Conservation (phyloP, 1,140 invertebrate genomes). For the Pogonus chalceus region DNA sequence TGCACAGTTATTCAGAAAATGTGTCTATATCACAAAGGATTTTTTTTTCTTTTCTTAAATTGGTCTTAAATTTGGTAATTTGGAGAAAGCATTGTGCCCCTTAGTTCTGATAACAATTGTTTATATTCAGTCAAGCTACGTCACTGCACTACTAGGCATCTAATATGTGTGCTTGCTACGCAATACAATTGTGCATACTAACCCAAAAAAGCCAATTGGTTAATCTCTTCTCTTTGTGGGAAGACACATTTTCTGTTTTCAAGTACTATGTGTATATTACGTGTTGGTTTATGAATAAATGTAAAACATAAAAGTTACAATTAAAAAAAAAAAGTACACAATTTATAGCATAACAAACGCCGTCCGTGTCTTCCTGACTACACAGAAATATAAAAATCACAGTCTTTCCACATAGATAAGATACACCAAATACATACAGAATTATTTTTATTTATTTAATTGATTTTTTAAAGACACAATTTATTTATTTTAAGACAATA, state of each 20-base stretch:
- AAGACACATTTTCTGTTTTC: constrained; percentile 77
- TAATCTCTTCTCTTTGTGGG: constrained; percentile 51
- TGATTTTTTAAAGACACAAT: too few relatives aligned
- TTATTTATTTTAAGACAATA: too few relatives aligned
- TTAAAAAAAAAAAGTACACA: constrained; percentile 3
- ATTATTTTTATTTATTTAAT: too few relatives aligned
- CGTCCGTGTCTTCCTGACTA: constrained; percentile 21
- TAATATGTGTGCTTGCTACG: constrained; percentile 10
- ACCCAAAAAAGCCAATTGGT: constrained; percentile 5
- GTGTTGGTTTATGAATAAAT: constrained; percentile 2
- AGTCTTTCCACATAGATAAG: constrained; percentile 39
- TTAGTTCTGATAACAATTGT: constrained; percentile 33
- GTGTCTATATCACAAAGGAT: constrained; percentile 32
- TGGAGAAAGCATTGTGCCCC: constrained; percentile 19
- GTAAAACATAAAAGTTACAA: constrained; percentile 3
- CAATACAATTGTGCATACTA: constrained; percentile 8
- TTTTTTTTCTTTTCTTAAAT: constrained; percentile 11
- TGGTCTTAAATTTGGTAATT: background rate
- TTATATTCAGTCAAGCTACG: constrained; percentile 18
- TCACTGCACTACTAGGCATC: constrained; percentile 4
- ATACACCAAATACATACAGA: constrained; percentile 29
- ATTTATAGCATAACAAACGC: constrained; percentile 2
- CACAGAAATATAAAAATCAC: constrained; percentile 21
- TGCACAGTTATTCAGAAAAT: constrained; percentile 37
- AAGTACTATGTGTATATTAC: constrained; percentile 10